phyloP scores from a whole-genome alignment of 53 echinoderm and acorn worm genomes.

The Luidia sarsii region DNA sequence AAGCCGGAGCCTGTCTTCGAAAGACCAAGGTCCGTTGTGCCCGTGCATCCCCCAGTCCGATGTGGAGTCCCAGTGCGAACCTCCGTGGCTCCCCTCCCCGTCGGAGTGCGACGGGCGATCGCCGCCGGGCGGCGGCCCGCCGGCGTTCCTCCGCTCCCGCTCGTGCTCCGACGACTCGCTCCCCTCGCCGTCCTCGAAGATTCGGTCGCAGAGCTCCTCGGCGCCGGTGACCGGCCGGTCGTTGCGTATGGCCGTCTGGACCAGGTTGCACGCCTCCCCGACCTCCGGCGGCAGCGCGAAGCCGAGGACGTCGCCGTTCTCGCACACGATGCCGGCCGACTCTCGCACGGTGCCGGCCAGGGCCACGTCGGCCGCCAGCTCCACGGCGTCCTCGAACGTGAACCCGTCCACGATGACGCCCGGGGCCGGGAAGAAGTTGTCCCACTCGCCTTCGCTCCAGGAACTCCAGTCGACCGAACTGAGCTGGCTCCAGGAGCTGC shows the following conservation, averaged over 20 bases:
- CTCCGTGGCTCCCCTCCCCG: background rate
- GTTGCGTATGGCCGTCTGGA: background rate
- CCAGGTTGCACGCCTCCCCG: background rate
- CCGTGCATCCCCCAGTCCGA: too few species aligned
- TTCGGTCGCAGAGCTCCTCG: conserved; percentile 15
- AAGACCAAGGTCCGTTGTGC: too few species aligned
- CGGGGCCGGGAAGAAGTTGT: background rate
- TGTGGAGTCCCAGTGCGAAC: background rate
- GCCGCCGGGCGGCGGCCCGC: too few species aligned
- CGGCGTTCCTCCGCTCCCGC: background rate
- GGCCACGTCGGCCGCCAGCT: background rate
- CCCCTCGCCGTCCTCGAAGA: background rate
- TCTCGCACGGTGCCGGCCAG: background rate
- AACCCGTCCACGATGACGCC: conserved; percentile 6
- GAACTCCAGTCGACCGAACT: background rate
- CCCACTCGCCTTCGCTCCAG: background rate
- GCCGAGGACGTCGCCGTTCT: background rate
- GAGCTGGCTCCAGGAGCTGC: background rate
- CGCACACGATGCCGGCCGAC: conserved; percentile 12
- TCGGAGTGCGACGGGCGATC: too few species aligned
- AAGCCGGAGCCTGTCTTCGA: background rate
- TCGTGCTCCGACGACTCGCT: too few species aligned
- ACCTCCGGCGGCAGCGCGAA: background rate
- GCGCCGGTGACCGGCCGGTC: conserved; percentile 4
- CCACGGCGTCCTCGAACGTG: conserved; percentile 8